Conservation (phyloP, 2,797 vertebrate species). For the Calcarius lapponicus region DNA sequence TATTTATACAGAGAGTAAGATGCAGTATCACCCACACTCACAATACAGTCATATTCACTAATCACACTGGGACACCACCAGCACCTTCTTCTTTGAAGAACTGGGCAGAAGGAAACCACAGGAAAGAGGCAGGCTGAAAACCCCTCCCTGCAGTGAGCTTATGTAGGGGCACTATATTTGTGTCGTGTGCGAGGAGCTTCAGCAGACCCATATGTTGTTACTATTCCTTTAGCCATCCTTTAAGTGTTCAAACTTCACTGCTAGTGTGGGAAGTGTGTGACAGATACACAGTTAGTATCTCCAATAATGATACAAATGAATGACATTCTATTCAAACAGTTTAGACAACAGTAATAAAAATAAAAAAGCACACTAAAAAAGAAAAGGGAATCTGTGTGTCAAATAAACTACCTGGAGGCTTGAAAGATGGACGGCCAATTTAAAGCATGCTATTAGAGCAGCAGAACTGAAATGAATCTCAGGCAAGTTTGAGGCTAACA, state of each 20-base stretch:
- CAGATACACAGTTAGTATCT: slow-evolving; percentile 10
- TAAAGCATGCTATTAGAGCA: not conserved
- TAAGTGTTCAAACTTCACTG: not conserved
- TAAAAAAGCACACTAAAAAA: not conserved
- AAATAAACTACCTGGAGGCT: slow-evolving; percentile 10
- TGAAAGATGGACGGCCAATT: slow-evolving; percentile 18
- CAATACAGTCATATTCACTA: not conserved
- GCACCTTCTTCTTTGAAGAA: not conserved
- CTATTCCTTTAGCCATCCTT: not conserved
- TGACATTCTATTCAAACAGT: slow-evolving; percentile 21
- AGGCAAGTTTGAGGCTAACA: not conserved
- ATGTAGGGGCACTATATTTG: not conserved
- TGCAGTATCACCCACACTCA: not conserved
- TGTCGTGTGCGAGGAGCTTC: not conserved
- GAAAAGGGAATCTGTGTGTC: not conserved
- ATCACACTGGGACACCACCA: not conserved
- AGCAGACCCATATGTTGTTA: not conserved
- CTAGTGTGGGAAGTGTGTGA: slow-evolving; percentile 14
- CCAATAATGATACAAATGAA: slow-evolving; percentile 29
- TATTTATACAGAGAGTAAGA: slow-evolving; percentile 11
- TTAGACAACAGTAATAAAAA: not conserved
- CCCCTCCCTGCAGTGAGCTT: not conserved
- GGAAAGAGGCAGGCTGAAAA: not conserved
- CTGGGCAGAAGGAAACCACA: not conserved
- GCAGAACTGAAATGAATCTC: slow-evolving; percentile 1